Evolutionary conservation across 2,797 vertebrate species (phyloP), one percentile per base, ranked within the genome.

Genomic region (Malurus leucopterus): DNA sequence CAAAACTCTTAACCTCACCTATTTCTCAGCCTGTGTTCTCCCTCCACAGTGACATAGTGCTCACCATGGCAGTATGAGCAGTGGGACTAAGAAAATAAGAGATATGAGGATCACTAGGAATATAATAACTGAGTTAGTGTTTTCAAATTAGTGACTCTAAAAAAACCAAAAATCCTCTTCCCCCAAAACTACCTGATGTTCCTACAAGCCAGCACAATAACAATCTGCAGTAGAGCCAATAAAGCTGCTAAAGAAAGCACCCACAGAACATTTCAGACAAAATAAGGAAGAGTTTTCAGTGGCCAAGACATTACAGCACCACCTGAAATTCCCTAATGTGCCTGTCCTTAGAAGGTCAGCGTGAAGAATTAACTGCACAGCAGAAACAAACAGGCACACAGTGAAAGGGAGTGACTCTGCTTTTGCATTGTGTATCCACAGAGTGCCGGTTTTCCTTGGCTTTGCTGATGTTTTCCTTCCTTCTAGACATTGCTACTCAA

Each of bases 231-330:
- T 3, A 91, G 58, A 62, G 76, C 73, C 76, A 89, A 41, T 84
- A 89, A 91, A 78, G 55, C 84, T 74, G 59, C 79, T 92, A 90
- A 89, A 90, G 91, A 92, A 93, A 92, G 91, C 72, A 91, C 84
- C 82, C 68, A 51, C 43, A 81, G 72, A 89, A 92, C 38, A n/a
- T 87, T 93, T 94, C 89, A 93, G 93, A 93, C 92, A 93, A 92
- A 95, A 95, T 91, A 94, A 93, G 91, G 87, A 88, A 87, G 77
- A 93, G 23, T 86, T 93, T 89, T 94, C 89, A 90, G 71, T 63
- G 73, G 91, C 92, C 88, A 92, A 95, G 95, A 92, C 86, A 90
- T 93, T 95, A 93, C 86, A 90, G 89, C 89, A 95, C 79, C 86
- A 92, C 94, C 93, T 79, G 94, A 95, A 93, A 94, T 92, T 87